Evolutionary conservation across 2,797 vertebrate species (phyloP).

Genomic region (Characodon lateralis): DNA sequence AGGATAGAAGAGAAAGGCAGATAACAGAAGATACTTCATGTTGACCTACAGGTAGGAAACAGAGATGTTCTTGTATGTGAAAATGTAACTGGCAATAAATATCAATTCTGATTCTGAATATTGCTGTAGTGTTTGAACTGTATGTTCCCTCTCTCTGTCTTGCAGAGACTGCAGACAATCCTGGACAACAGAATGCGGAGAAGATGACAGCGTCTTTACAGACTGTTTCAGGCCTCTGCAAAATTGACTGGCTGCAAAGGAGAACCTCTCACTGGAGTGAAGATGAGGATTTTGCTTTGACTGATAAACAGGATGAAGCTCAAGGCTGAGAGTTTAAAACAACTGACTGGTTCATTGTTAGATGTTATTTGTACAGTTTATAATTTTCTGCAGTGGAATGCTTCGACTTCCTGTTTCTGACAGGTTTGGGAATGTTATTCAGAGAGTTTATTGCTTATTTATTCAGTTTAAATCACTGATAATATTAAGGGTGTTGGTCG

Average conservation of each 20-base stretch:
- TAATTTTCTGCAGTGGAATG: not conserved
- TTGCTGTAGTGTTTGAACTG: too few relatives aligned
- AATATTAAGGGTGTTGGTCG: not conserved
- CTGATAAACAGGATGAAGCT: not conserved
- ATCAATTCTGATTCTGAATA: too few relatives aligned
- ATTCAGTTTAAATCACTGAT: not conserved
- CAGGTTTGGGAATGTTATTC: not conserved
- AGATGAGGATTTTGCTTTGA: not conserved
- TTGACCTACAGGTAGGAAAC: slow-evolving; percentile 17
- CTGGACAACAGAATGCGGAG: not conserved
- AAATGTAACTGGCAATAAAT: too few relatives aligned
- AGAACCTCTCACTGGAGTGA: not conserved
- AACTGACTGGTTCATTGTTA: too few relatives aligned
- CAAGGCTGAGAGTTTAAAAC: not conserved
- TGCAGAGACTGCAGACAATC: not conserved
- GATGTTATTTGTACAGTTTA: not conserved
- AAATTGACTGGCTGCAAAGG: not conserved
- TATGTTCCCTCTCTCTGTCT: not conserved
- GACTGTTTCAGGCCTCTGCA: not conserved
- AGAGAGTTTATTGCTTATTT: not conserved
- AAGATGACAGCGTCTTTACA: not conserved
- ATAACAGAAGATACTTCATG: slow-evolving; percentile 26
- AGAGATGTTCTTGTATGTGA: not conserved
- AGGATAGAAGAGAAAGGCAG: slow-evolving; percentile 12
- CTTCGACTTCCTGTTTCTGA: not conserved